Evolutionary conservation across 2,797 vertebrate species (phyloP), one percentile per base, ranked within the genome.

Genomic region (Lepus townsendii): DNA sequence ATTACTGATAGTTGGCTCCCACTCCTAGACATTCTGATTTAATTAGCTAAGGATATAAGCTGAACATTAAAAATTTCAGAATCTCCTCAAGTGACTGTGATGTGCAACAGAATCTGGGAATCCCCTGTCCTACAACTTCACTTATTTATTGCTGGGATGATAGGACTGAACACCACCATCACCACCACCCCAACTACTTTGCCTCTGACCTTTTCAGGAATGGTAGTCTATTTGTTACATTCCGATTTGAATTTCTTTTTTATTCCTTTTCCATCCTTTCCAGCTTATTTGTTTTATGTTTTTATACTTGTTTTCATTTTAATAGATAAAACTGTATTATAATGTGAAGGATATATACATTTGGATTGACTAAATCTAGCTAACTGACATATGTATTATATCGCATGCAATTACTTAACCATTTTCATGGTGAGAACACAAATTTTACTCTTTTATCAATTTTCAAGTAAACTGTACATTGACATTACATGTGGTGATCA

Each of bases 11-110:
- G 8, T 20, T 50, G 54, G 38, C 20, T 83, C 30, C 42, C 27
- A n/a, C 42, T 73, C 22, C 66, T 4, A 92, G 20, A 90, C 54
- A 16, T 76, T 80, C 32, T 47, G 62, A 76, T 76, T 94, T 92
- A 84, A 79, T 84, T 90, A 79, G 24, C 68, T 76, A 63, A 30
- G 69, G 35, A 13, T 73, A 17, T 7, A 88, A 54, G 30, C 4
- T 60, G 35, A 93, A 54, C 35, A 65, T 66, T 30, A 17, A 54
- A 32, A 69, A 66, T 87, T 85, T 89, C 32, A 38, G 52, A 79
- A 65, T 80, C 26, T 72, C 19, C 6, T 26, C 9, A 42, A 19
- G 27, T 77, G 32, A 42, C 27, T 68, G 6, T 22, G 35, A 24
- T 6, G 24, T 54, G 57, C 65, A 47, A 2, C 1, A n/a, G 66